A percentile compares a stretch with the other conserved stretches of the same genome.
These are phyloP conservation scores for Acromyrmex heyeri DNA, from an alignment of 1,140 invertebrate genomes.

Conservation along the genomic window DNA sequence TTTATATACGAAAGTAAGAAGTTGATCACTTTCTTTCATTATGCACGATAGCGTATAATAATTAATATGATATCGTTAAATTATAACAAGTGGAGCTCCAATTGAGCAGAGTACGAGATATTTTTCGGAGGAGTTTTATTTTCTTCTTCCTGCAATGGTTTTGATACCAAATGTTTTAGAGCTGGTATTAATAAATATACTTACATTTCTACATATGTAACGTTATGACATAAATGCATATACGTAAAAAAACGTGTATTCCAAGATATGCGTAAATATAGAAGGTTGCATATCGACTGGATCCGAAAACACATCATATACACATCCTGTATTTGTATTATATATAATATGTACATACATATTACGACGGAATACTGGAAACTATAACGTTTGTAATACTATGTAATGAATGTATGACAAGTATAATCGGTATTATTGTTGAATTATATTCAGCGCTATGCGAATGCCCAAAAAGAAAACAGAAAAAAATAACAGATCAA, in stretches of 20 bases:
- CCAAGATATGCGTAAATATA: slow-evolving; percentile 67
- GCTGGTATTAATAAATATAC: slow-evolving; percentile 77
- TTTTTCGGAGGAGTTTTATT: slow-evolving; percentile 68
- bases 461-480: slow-evolving; percentile 71
- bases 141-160: slow-evolving; percentile 78
- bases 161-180: slow-evolving; percentile 82
- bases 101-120: slow-evolving; percentile 34
- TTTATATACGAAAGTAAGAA: not conserved
- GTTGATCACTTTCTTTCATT: not conserved
- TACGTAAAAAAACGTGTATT: slow-evolving; percentile 54
- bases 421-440: slow-evolving; percentile 78
- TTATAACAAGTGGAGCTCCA: not conserved
- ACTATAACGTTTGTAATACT: slow-evolving; percentile 68
- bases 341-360: slow-evolving; percentile 70
- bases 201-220: slow-evolving; percentile 76
- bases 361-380: slow-evolving; percentile 57
- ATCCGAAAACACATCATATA: not conserved
- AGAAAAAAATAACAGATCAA: slow-evolving; percentile 58
- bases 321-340: slow-evolving; percentile 54
- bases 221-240: slow-evolving; percentile 75
- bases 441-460: slow-evolving; percentile 76
- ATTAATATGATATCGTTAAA: not conserved
- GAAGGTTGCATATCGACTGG: not conserved
- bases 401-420: slow-evolving; percentile 79
- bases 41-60: not conserved